Percentiles rank a stretch among this genome's conserved stretches.
These are phyloP conservation scores for Ophion slaviceki DNA, from an alignment of 2,888 invertebrate species.

Conservation along the genomic window DNA sequence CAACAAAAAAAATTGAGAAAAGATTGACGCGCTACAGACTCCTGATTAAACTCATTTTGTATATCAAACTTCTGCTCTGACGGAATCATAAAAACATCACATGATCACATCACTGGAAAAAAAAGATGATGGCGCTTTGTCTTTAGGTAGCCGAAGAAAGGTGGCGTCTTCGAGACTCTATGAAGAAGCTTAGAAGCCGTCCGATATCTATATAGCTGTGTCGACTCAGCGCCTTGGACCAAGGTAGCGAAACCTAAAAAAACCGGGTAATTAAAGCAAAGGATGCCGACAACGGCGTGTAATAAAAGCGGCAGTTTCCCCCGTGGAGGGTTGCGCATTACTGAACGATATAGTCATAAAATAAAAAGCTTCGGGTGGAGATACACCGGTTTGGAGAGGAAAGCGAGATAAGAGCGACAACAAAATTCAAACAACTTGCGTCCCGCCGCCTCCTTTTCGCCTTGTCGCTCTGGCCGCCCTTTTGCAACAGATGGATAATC, in stretches of 20 bases:
- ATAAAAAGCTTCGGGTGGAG: constrained; percentile 77
- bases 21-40: too few species aligned
- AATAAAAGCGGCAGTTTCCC: constrained; percentile 80
- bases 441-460: background rate
- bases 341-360: constrained; percentile 79
- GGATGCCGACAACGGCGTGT: constrained; percentile 81
- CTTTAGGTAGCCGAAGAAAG: constrained; percentile 37
- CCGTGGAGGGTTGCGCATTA: constrained; percentile 76
- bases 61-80: too few species aligned
- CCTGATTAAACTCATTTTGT: too few species aligned
- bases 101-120: too few species aligned
- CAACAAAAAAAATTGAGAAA: too few species aligned
- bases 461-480: background rate
- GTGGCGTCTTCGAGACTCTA: constrained; percentile 24
- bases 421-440: constrained; percentile 41
- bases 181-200: constrained; percentile 2
- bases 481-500: background rate
- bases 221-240: constrained; percentile 62
- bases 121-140: constrained; percentile 14
- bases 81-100: too few species aligned
- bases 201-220: background rate
- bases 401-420: constrained; percentile 55
- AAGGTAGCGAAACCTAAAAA: constrained; percentile 74
- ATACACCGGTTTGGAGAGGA: constrained; percentile 62
- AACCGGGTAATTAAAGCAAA: constrained; percentile 82